Evolutionary conservation across 1,140 invertebrate genomes (phyloP).

Genomic region (Drosophila repletoides): DNA sequence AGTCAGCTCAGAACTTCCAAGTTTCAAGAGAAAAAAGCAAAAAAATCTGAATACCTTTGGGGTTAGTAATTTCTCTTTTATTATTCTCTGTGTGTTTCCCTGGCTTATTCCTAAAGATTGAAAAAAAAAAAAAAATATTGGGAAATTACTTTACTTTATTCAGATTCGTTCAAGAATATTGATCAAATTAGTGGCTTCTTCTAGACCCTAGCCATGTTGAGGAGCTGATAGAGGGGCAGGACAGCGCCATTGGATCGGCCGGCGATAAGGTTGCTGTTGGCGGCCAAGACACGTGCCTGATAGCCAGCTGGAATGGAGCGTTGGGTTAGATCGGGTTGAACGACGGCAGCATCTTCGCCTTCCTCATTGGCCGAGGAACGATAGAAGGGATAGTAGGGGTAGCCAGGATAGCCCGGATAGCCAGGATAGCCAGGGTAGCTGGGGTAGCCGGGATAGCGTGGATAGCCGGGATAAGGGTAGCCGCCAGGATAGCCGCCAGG

Average conservation of each 20-base stretch:
- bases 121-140: too few relatives aligned
- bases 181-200: background rate
- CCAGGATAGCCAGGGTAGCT: conserved; percentile 9
- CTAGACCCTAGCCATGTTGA: conserved; percentile 53
- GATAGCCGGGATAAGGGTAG: conserved; percentile 33
- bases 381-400: conserved; percentile 39
- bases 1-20: too few relatives aligned
- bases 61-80: too few relatives aligned
- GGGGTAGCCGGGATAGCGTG: conserved; percentile 25
- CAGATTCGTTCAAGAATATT: background rate
- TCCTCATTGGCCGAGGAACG: conserved; percentile 45
- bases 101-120: too few relatives aligned
- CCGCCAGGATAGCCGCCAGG: conserved; percentile 22
- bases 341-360: conserved; percentile 13
- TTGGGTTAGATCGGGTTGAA: background rate
- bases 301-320: conserved; percentile 46
- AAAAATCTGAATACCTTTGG: too few relatives aligned
- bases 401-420: conserved; percentile 12
- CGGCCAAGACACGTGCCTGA: conserved; percentile 43
- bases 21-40: too few relatives aligned
- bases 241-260: conserved; percentile 39
- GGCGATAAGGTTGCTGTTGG: conserved; percentile 39
- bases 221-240: conserved; percentile 60
- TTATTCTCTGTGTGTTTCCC: too few relatives aligned
- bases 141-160: background rate